Evolutionary conservation across 1,140 invertebrate genomes (phyloP), one percentile per base, ranked within the genome.

Genomic region (Rhyacophila brunnea): DNA sequence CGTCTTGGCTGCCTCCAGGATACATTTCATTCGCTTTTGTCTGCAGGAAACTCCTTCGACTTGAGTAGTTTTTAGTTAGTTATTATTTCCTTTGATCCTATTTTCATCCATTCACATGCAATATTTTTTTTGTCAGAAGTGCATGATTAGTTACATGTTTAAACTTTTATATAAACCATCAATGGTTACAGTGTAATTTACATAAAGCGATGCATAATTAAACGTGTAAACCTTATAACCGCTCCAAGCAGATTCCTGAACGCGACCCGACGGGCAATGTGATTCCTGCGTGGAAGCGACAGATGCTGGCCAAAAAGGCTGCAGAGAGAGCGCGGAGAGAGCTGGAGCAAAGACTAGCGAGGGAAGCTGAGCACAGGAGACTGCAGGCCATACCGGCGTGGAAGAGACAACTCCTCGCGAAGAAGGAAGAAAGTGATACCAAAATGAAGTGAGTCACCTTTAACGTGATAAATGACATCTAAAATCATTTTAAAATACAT

Each of bases 211-310:
- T 28, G 23, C 23, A 28, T 9, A 3, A 75, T 71, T 68, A 57
- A 57, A 49, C 54, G 45, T 57, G 23, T 57, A 57, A 57, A 57
- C 54, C 74, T 32, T 15, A 32, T 40, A 48, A 57, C 35, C 54
- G 45, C 54, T 15, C 54, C 54, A 57, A 57, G 36, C 78, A 96
- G 91, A 89, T 97, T 62, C 93, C 93, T 1, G 90, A 93, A 66
- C 87, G 86, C 50, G 94, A 96, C 70, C 85, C 86, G 35, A 85
- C 89, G n/a, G 94, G 94, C 10, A 92, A 91, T 66, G 75, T 87
- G 14, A 95, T 96, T 69, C 94, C 94, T 9, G 87, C 87, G 14
- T 96, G 95, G 94, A 96, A 96, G 72, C 77, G 93, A 17, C 93
- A 96, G 75, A 95, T 98, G 91, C 69, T 96, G 70, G 94, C 94